Conservation (phyloP, 2,888 invertebrate genomes). For the Drosophila rubida region DNA sequence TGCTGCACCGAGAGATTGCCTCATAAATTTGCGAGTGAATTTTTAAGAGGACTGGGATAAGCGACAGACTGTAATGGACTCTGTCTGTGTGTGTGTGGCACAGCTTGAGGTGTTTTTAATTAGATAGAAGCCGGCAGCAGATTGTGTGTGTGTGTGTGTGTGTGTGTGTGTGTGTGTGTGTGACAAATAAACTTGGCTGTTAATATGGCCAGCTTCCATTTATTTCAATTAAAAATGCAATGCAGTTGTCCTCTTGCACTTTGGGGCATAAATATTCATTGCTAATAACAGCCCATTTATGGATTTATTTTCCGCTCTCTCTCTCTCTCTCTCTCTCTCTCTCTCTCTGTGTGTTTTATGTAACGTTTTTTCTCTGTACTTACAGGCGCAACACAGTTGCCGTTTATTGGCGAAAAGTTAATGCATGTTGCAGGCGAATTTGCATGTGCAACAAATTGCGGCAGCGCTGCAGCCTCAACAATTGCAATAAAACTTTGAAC, state of each 20-base stretch:
- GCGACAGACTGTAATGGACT: slow-evolving; percentile 4
- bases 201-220: slow-evolving; percentile 51
- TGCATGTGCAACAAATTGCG: slow-evolving; percentile 46
- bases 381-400: slow-evolving; percentile 11
- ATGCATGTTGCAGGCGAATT: slow-evolving; percentile 57
- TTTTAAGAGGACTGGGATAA: slow-evolving; percentile 21
- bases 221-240: slow-evolving; percentile 64
- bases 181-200: slow-evolving; percentile 16
- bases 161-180: slow-evolving; percentile 12
- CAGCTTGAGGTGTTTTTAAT: slow-evolving; percentile 59
- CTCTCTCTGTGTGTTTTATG: background rate
- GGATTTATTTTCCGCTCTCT: background rate
- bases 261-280: slow-evolving; percentile 60
- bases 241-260: slow-evolving; percentile 10
- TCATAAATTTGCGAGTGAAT: slow-evolving; percentile 50
- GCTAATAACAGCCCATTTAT: slow-evolving; percentile 50
- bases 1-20: slow-evolving; percentile 21
- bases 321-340: background rate
- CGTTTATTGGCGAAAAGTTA: slow-evolving; percentile 51
- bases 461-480: slow-evolving; percentile 33
- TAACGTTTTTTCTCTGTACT: slow-evolving; percentile 1
- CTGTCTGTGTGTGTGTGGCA: slow-evolving; percentile 1
- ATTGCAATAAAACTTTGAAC: slow-evolving; percentile 69
- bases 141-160: slow-evolving; percentile 3
- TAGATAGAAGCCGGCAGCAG: slow-evolving; percentile 30